Evolutionary conservation across 2,113 vertebrate genomes (phyloP), one percentile per base, ranked within the genome.

Genomic region (Albula goreensis): DNA sequence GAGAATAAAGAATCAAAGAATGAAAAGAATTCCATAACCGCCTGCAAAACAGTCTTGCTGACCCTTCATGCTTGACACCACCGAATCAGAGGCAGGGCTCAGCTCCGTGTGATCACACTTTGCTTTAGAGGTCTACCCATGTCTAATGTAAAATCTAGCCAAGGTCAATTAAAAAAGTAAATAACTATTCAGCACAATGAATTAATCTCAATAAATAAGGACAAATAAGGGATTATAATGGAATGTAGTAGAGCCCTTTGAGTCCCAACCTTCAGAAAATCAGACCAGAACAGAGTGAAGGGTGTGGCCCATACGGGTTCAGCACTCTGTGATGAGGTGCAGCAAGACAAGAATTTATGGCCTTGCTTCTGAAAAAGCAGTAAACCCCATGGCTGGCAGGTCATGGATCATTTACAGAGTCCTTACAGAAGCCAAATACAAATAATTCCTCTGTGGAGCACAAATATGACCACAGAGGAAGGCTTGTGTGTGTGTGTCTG

Each of bases 401-500:
- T 31, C 15, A 83, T 41, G 52, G 8, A 41, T 82, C 8, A 57
- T 74, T 74, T 31, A 74, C 70, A 74, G 70, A 74, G 22, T 17
- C 7, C 19, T 70, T 49, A 50, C 10, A 85, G 83, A 77, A n/a
- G 74, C 52, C 78, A 53, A 78, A 31, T 4, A 25, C 5, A 4
- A 25, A 48, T 56, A 22, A 31, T 48, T 48, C 51, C 80, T 66
- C n/a, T 66, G 7, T 7, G 78, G 25, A 80, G 25, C 52, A 53
- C 50, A 19, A 11, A 84, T 84, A 77, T 77, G 70, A 50, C 12
- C n/a, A 50, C 41, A 52, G 78, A 13, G 22, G 31, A 5, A 66
- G 13, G 77, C 12, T 51, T 74, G 56, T 78, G 74, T 78, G 78
- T 83, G 83, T n/a, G 78, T 83, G 79, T 74, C 1, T 57, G 41